Evolutionary conservation across 2,888 invertebrate species (phyloP), one percentile per base, ranked within the genome.

Genomic region (Drosophila fungiperda): DNA sequence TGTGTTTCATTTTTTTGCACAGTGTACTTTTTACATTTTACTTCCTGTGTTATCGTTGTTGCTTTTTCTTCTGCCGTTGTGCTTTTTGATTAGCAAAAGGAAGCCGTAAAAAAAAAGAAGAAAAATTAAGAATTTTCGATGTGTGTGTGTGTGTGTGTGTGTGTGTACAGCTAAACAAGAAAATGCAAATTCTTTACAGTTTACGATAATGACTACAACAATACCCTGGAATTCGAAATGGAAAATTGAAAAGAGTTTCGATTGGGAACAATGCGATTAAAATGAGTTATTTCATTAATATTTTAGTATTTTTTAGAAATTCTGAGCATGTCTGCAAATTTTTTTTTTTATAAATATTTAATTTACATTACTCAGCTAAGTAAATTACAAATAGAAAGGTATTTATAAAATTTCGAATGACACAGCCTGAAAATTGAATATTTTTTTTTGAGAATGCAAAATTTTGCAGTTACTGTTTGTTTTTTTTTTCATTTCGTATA

Each of bases 61-160:
- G 53, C 45, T 63, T 26, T 55, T 59, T 58, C 68, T 80, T 66
- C 73, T 80, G 68, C 72, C 79, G 82, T 87, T 85, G 73, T 85
- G 87, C 87, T 82, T 85, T 87, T 84, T 84, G 84, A 84, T 84
- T 87, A 87, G 83, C 83, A 78, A 79, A 77, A 70, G 73, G 69
- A 83, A 73, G 40, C 61, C 45, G 35, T 11, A 52, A 49, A 50
- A 69, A 49, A 52, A 69, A 68, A 76, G 23, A 74, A 59, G 54
- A 20, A 72, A 72, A 80, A 83, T 82, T 82, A 76, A 80, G 82
- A 82, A 74, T 63, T 62, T 48, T 68, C 50, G 54, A 55, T 63
- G 63, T 42, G 61, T 66, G 52, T 59, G 53, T 67, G 55, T 65
- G 65, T 69, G 52, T 50, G 33, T 45, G 50, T 54, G 40, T 50